Evolutionary conservation across 2,888 invertebrate genomes (phyloP), one percentile per base, ranked within the genome.

Genomic region (Leptopilina myrica): DNA sequence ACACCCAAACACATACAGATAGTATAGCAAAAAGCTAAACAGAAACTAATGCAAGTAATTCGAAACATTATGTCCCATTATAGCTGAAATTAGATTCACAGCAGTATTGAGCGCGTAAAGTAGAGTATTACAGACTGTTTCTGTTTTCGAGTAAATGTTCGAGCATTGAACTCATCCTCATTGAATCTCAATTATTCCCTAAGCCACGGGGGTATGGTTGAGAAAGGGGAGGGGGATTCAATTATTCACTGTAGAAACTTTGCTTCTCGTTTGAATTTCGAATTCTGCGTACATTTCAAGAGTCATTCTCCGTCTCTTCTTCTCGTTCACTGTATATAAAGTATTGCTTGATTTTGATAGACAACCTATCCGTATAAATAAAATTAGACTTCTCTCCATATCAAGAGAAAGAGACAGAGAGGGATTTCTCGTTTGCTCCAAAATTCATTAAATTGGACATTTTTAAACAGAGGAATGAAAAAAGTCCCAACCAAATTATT

Each of bases 101-200:
- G 56, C 14, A 53, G 14, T 12, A 20, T 20, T 5, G 53, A 73
- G 62, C 20, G 14, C n/a, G 59, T 59, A 59, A 49, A 14, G n/a
- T 59, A 62, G n/a, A 62, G 56, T 56, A 49, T 56, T 33, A 26
- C 69, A 20, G 33, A 56, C n/a, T 73, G 73, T 56, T 73, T 56
- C 33, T 73, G 40, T 56, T 73, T 62, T 33, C 14, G 40, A 40
- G 15, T 33, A 73, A 73, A 73, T 73, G 56, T 56, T 56, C 8
- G 56, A 56, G 33, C 33, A 73, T 56, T 33, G 56, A 73, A 73
- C 73, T 56, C 40, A 73, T 73, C 73, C 56, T 33, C 73, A 56
- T 73, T 73, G 73, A 73, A 73, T 73, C 73, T 73, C 73, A 73
- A 73, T 73, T 73, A 73, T 73, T 49, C 49, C 12, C 56, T 0